These are phyloP conservation scores for Heliconius melpomene DNA, from an alignment of 1,140 invertebrate species.

Conservation along the genomic window DNA sequence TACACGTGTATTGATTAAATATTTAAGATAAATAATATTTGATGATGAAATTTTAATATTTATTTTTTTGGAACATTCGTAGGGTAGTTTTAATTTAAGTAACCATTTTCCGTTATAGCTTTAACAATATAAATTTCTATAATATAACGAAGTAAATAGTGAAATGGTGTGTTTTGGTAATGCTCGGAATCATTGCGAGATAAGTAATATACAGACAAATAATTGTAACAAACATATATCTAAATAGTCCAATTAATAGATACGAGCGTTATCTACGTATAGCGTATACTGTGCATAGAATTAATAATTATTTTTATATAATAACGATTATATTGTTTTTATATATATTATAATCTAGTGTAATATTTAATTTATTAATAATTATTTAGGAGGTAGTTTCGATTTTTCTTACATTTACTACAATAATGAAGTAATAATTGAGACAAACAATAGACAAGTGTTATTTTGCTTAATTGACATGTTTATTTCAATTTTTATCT, in stretches of 20 bases:
- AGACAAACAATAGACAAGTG: no score
- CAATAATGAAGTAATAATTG: no score
- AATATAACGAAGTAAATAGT: neutral
- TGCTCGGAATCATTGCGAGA: neutral
- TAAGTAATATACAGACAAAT: neutral
- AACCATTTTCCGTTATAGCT: neutral
- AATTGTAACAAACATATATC: neutral
- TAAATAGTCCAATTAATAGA: neutral
- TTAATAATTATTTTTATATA: neutral
- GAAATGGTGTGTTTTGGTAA: neutral
- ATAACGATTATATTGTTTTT: no score
- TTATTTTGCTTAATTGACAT: neutral
- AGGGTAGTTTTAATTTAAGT: neutral
- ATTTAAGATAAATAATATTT: neutral
- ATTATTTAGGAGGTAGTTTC: no score
- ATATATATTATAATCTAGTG: no score
- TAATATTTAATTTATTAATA: no score
- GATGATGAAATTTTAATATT: no score
- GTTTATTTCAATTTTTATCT: neutral
- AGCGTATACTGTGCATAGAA: neutral
- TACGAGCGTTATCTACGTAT: neutral
- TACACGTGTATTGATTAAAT: neutral
- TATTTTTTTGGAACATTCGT: neutral
- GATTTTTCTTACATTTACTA: no score
- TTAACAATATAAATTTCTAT: neutral